Conservation (phyloP, 2,113 vertebrate genomes). For the Salvelinus sp. region DNA sequence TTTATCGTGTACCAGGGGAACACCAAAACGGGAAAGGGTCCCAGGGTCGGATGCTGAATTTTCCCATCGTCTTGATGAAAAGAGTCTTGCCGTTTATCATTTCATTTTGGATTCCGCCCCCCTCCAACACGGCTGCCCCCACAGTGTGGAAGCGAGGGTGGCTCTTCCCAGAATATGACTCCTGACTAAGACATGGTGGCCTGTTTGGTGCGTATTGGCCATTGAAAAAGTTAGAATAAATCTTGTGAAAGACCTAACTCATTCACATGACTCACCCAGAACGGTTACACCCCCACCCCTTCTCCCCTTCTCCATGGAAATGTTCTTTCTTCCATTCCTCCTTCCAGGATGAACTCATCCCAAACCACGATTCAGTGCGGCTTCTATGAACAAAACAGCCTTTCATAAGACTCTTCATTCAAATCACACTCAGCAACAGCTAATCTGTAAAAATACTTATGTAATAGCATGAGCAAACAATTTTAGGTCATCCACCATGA, state of each 20-base stretch:
- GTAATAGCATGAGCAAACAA: slow-evolving; percentile 22
- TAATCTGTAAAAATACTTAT: slow-evolving; percentile 49
- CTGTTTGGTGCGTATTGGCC: slow-evolving; percentile 16
- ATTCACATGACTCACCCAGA: slow-evolving; percentile 66
- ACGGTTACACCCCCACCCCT: not conserved
- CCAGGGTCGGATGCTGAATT: not conserved
- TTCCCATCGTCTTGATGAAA: too few species aligned
- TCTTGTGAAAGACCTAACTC: slow-evolving; percentile 40
- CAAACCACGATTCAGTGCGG: slow-evolving; percentile 22
- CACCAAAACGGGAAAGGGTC: not conserved
- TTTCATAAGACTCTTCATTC: slow-evolving; percentile 58
- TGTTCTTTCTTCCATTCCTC: slow-evolving; percentile 56
- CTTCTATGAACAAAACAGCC: slow-evolving; percentile 55
- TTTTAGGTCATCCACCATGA: slow-evolving; percentile 21
- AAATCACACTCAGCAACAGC: slow-evolving; percentile 33
- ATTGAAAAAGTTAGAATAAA: slow-evolving; percentile 49
- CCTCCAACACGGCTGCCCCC: not conserved
- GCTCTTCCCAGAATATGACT: slow-evolving; percentile 30
- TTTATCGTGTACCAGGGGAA: not conserved
- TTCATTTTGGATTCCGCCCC: not conserved
- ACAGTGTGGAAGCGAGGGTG: slow-evolving; percentile 1
- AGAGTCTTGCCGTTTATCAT: slow-evolving; percentile 16
- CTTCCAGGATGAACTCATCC: slow-evolving; percentile 66
- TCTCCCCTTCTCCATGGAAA: slow-evolving; percentile 52
- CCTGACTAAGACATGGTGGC: slow-evolving; percentile 19